These are phyloP conservation scores for Julus scandinavius DNA, from an alignment of 2,888 invertebrate species.

Conservation along the genomic window DNA sequence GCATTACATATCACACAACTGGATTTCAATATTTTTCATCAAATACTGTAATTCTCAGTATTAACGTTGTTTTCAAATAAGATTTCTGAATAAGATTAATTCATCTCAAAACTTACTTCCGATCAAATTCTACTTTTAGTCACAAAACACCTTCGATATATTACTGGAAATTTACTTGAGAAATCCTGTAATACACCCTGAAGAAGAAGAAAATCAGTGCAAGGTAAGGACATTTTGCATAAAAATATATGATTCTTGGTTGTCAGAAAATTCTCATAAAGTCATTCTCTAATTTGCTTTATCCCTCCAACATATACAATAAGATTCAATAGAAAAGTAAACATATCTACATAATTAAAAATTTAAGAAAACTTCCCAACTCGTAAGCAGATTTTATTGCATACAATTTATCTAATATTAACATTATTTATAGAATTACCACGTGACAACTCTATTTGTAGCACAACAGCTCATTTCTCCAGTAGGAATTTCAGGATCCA, in stretches of 20 bases:
- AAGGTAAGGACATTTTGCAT: background rate
- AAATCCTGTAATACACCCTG: background rate
- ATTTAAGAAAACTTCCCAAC: too few species aligned
- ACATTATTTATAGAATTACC: background rate
- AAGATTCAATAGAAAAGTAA: too few species aligned
- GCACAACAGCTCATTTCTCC: conserved; percentile 32
- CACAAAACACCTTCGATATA: background rate
- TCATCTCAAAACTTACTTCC: background rate
- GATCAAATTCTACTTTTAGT: background rate
- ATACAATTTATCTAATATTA: background rate
- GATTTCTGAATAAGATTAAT: too few species aligned
- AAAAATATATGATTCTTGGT: background rate
- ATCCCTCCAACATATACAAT: too few species aligned
- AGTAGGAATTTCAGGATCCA: conserved; percentile 17
- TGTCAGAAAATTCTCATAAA: background rate
- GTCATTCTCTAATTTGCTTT: too few species aligned
- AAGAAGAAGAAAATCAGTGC: background rate
- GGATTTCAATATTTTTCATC: too few species aligned
- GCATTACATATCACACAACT: too few species aligned
- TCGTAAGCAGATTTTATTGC: too few species aligned
- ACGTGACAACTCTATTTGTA: conserved; percentile 35
- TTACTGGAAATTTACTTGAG: background rate
- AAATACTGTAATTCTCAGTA: too few species aligned
- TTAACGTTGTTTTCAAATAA: too few species aligned
- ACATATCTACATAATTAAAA: too few species aligned